Conservation (phyloP, 2,797 vertebrate species). For the Podargus strigoides region DNA sequence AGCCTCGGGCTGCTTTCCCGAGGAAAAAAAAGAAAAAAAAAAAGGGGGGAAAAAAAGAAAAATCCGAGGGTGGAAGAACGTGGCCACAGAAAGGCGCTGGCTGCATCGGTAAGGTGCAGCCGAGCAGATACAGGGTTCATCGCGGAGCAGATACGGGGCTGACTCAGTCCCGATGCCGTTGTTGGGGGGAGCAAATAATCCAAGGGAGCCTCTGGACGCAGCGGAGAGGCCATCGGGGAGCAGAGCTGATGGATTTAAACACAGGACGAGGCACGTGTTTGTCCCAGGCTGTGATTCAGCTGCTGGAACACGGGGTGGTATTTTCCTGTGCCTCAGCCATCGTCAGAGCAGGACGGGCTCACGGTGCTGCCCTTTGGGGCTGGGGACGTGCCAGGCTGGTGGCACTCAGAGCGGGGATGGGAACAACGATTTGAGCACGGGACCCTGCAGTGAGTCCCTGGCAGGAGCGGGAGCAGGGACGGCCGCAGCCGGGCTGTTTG, state of each 20-base stretch:
- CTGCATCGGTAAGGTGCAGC: neutral
- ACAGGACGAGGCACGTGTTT: accelerated
- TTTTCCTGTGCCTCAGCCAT: accelerated
- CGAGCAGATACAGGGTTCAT: no score
- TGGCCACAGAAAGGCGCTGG: neutral
- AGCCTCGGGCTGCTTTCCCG: neutral
- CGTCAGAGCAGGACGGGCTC: neutral
- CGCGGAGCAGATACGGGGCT: neutral
- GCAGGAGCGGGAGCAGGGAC: accelerated
- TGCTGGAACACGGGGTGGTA: accelerated
- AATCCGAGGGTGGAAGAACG: neutral
- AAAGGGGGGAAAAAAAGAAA: accelerated
- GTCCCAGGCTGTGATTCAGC: neutral
- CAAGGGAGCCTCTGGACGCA: accelerated
- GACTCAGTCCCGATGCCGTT: neutral
- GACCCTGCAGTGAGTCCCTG: neutral
- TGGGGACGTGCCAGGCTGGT: accelerated
- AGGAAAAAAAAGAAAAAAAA: neutral
- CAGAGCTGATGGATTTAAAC: neutral
- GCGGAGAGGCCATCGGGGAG: neutral
- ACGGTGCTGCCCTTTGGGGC: accelerated
- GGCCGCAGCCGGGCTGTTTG: neutral
- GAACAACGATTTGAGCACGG: neutral
- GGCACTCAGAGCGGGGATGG: accelerated
- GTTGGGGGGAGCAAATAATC: neutral